Conservation (phyloP, 2,797 vertebrate genomes). For the Scyliorhinus canicula region DNA sequence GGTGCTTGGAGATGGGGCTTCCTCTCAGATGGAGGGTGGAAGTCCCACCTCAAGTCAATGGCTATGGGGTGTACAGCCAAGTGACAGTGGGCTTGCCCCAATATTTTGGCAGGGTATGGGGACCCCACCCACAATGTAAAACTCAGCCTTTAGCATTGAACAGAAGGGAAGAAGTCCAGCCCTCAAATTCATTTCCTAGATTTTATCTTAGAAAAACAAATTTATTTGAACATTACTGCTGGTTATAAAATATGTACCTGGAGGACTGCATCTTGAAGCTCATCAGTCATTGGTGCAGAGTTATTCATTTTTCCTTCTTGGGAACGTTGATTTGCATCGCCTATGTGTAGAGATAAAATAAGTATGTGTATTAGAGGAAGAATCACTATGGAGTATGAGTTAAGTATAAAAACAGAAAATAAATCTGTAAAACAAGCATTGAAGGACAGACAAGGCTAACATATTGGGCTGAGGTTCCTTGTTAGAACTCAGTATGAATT, state of each 20-base stretch:
- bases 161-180: neutral
- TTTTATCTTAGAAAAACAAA: neutral
- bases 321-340: neutral
- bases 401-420: neutral
- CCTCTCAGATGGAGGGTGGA: too few species aligned
- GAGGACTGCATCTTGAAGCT: neutral
- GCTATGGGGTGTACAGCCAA: too few species aligned
- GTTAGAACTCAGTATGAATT: neutral
- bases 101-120: neutral
- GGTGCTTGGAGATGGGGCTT: too few species aligned
- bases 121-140: too few species aligned
- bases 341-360: neutral
- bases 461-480: neutral
- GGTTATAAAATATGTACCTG: neutral
- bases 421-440: too few species aligned
- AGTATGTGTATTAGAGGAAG: neutral
- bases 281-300: neutral
- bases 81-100: neutral
- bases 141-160: neutral
- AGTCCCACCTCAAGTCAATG: too few species aligned
- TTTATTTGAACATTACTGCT: neutral
- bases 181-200: neutral
- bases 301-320: neutral
- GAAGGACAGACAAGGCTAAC: neutral
- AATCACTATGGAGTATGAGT: neutral